phyloP scores from a whole-genome alignment of 1,140 invertebrate genomes.

The Pseudachorutes palmiensis region DNA sequence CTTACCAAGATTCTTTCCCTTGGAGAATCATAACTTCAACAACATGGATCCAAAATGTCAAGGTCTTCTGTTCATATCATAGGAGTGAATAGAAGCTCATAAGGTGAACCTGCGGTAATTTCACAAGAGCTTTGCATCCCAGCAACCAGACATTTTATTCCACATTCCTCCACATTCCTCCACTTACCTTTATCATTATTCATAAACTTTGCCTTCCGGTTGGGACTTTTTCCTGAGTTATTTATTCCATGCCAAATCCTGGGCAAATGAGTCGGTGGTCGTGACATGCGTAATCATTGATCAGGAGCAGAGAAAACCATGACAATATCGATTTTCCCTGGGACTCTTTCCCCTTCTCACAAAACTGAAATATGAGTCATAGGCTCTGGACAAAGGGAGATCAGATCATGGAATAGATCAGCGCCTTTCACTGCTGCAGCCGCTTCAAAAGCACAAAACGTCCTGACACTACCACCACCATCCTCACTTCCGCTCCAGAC shows the following conservation, averaged over 20 bases:
- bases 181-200: too few species aligned
- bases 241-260: not conserved
- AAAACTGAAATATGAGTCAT: conserved; percentile 10
- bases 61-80: too few species aligned
- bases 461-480: not conserved
- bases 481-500: not conserved
- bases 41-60: too few species aligned
- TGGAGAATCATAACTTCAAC: too few species aligned
- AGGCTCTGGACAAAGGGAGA: not conserved
- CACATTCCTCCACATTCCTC: too few species aligned
- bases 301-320: conserved; percentile 4
- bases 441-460: not conserved
- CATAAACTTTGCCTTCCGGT: too few species aligned
- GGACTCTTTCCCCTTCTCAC: not conserved
- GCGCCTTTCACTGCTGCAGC: not conserved
- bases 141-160: too few species aligned
- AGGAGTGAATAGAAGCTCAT: too few species aligned
- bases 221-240: not conserved
- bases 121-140: too few species aligned
- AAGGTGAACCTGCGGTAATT: too few species aligned
- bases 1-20: too few species aligned
- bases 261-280: not conserved
- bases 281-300: conserved; percentile 11
- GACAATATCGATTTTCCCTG: conserved; percentile 1
- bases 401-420: conserved; percentile 15